These are phyloP conservation scores for Leguminivora glycinivorella DNA, from an alignment of 1,140 invertebrate genomes.

Conservation along the genomic window DNA sequence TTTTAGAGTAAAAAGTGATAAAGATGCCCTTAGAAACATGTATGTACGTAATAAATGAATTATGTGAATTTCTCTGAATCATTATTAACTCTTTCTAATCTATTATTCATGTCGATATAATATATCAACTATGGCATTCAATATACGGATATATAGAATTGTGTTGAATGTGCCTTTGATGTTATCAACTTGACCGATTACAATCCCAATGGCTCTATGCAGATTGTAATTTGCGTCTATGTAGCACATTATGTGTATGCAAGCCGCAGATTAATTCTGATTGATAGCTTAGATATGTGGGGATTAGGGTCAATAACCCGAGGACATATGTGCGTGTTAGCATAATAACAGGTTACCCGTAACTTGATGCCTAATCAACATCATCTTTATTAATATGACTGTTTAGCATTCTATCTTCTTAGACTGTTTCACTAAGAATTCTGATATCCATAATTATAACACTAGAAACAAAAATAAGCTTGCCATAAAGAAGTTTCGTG, in stretches of 20 bases:
- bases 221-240: conserved; percentile 27
- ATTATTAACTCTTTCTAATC: not conserved
- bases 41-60: not conserved
- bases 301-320: conserved; percentile 30
- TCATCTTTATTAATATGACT: conserved; percentile 20
- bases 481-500: no score
- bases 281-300: conserved; percentile 37
- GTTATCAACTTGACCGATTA: conserved; percentile 23
- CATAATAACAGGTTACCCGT: conserved; percentile 24
- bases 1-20: no score
- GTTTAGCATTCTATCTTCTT: conserved; percentile 21
- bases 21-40: not conserved
- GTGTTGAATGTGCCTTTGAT: not conserved
- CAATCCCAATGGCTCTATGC: conserved; percentile 14
- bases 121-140: not conserved
- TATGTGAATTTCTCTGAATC: no score
- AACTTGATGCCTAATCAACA: conserved; percentile 21
- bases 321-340: conserved; percentile 25
- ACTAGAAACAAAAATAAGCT: no score
- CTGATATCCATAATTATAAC: no score
- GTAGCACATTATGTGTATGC: conserved; percentile 29
- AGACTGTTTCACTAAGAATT: no score
- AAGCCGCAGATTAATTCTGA: conserved; percentile 42
- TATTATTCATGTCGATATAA: not conserved
- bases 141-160: not conserved